These are phyloP conservation scores for Nomada hirtipes DNA, from an alignment of 2,888 invertebrate genomes.

Conservation along the genomic window DNA sequence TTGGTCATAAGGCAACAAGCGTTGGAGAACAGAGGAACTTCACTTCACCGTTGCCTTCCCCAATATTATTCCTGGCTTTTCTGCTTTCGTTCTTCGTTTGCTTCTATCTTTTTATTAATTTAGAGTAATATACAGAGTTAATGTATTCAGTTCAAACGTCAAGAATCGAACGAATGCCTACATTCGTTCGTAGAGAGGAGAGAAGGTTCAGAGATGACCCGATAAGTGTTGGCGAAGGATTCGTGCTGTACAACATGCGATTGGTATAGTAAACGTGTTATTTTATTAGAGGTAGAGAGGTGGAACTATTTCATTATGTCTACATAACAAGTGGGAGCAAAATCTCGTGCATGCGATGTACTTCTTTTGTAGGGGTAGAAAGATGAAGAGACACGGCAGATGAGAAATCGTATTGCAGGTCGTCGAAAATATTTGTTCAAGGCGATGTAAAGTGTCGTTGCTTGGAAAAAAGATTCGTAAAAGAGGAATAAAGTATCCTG, in stretches of 20 bases:
- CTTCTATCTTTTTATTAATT: neutral
- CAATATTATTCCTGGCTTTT: neutral
- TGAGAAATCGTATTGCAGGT: too few species aligned
- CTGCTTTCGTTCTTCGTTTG: neutral
- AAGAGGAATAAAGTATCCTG: too few species aligned
- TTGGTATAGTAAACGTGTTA: conserved; percentile 1
- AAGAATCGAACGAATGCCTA: neutral
- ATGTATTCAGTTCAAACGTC: conserved; percentile 16
- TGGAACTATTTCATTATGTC: too few species aligned
- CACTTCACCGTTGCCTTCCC: conserved; percentile 22
- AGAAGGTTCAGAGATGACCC: neutral
- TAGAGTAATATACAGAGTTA: neutral
- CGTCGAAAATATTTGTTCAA: too few species aligned
- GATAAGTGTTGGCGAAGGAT: conserved; percentile 9
- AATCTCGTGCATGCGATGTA: too few species aligned
- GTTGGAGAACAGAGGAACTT: conserved; percentile 38
- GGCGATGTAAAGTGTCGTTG: too few species aligned
- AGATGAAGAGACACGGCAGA: too few species aligned
- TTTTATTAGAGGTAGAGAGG: too few species aligned
- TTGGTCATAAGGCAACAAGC: conserved; percentile 30
- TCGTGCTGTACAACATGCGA: neutral
- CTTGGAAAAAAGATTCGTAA: too few species aligned
- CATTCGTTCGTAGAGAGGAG: conserved; percentile 10
- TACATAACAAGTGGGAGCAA: neutral
- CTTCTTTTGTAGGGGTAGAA: too few species aligned